Evolutionary conservation across 2,113 vertebrate species (phyloP).

Genomic region (Solenodon paradoxus): DNA sequence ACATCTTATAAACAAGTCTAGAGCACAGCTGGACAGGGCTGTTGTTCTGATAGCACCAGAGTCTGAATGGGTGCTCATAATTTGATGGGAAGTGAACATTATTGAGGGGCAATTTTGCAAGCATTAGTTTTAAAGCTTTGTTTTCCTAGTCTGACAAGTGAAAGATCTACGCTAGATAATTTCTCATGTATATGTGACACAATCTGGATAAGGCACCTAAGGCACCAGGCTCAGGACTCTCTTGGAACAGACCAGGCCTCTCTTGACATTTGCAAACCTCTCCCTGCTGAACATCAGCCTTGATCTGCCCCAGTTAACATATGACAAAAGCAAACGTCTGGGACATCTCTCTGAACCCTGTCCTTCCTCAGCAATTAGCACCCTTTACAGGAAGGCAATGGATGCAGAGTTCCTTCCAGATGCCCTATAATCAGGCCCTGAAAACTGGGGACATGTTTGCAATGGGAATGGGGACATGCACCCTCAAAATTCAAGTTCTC

Average conservation of each 20-base stretch:
- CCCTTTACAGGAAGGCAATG: conserved; percentile 3
- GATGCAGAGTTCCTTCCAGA: neutral
- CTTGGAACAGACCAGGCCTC: neutral
- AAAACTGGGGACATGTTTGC: conserved; percentile 25
- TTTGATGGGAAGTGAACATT: neutral
- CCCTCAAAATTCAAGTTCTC: no score
- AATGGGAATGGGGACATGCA: neutral
- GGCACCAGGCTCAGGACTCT: neutral
- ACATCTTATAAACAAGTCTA: neutral
- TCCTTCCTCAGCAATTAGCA: neutral
- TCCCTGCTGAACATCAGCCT: neutral
- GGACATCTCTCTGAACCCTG: neutral
- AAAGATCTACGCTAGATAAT: neutral
- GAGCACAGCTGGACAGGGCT: neutral
- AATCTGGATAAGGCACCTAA: neutral
- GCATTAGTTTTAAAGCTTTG: neutral
- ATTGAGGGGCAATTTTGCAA: neutral
- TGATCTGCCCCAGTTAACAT: neutral
- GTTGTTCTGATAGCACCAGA: neutral
- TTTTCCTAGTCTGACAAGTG: neutral
- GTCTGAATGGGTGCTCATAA: neutral
- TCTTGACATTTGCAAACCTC: neutral
- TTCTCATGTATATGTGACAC: neutral
- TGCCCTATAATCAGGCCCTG: neutral
- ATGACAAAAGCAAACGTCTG: neutral